Evolutionary conservation across 2,888 invertebrate species (phyloP), one percentile per base, ranked within the genome.

Genomic region (Nebria salina): DNA sequence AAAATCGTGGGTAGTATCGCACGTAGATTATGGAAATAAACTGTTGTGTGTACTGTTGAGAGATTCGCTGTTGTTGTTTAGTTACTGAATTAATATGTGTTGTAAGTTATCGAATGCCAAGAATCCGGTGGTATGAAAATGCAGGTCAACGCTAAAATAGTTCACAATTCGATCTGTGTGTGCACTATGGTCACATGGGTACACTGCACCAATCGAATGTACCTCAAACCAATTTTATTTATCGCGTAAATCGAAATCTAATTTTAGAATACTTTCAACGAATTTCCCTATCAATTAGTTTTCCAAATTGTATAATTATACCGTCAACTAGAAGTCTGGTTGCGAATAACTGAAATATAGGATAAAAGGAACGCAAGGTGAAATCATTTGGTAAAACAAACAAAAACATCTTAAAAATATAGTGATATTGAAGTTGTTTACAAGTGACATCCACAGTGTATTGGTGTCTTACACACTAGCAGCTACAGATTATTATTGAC

Each of bases 101-200:
- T 34, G 5, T n/a, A n/a, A 42, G 43, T 79, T 79, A 79, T 74
- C 74, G 79, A 79, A 79, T 79, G 79, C 79, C 66, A 74, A 65
- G 79, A 79, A 79, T 79, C 74, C 74, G 79, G 6, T 54, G 54
- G 54, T 66, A 79, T 79, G 79, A 68, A 79, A 74, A 79, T 79
- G 74, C 79, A 74, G 79, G 79, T 79, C 79, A 79, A 42, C 77
- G 41, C 66, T 65, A 74, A 79, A 79, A 79, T 79, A 79, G 79
- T 73, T 9, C 8, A 65, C 65, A 7, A 34, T 34, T 64, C 72
- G 72, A 65, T 72, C 65, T 20, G 15, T n/a, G 20, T 15, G 25
- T 6, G 42, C 65, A n/a, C 65, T 65, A 66, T 65, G 73, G 65
- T 20, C 66, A 74, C 73, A 74, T 66, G 64, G 65, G 77, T 70